A percentile compares a stretch with the other conserved stretches of the same genome.
These are phyloP conservation scores for Calliopum simillimum DNA, from an alignment of 2,888 invertebrate species.

Conservation along the genomic window DNA sequence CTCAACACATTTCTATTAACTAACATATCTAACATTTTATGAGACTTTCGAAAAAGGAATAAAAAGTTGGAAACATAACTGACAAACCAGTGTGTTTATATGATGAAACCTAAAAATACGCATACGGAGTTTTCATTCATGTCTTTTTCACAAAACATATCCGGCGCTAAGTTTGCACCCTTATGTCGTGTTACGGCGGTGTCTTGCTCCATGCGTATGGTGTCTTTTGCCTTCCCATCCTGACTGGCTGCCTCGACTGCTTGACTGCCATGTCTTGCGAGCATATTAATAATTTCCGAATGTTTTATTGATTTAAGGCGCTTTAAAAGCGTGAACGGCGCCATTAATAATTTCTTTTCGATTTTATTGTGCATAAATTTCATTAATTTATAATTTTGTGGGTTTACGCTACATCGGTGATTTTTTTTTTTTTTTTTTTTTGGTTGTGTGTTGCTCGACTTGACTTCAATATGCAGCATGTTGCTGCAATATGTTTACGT, in stretches of 20 bases:
- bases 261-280: constrained; percentile 51
- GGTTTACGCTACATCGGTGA: constrained; percentile 52
- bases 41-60: constrained; percentile 30
- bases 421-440: constrained; percentile 45
- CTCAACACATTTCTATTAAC: constrained; percentile 13
- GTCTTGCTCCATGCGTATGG: constrained; percentile 3
- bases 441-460: constrained; percentile 35
- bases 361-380: constrained; percentile 69
- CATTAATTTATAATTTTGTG: constrained; percentile 69
- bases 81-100: constrained; percentile 9
- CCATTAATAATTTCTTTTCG: constrained; percentile 68
- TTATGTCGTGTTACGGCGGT: constrained; percentile 38
- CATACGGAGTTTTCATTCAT: constrained; percentile 50
- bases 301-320: constrained; percentile 66
- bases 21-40: constrained; percentile 31
- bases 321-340: constrained; percentile 68
- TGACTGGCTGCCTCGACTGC: constrained; percentile 40
- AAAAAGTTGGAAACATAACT: constrained; percentile 30
- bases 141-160: constrained; percentile 55
- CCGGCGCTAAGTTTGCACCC: constrained; percentile 56
- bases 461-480: constrained; percentile 46
- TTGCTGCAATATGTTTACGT: constrained; percentile 54
- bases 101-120: constrained; percentile 34
- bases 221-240: no score
- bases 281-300: constrained; percentile 55